Percentiles rank a stretch among this genome's conserved stretches.
Evolutionary conservation across 2,888 invertebrate species (phyloP).

Genomic region (Leptothorax acervorum): DNA sequence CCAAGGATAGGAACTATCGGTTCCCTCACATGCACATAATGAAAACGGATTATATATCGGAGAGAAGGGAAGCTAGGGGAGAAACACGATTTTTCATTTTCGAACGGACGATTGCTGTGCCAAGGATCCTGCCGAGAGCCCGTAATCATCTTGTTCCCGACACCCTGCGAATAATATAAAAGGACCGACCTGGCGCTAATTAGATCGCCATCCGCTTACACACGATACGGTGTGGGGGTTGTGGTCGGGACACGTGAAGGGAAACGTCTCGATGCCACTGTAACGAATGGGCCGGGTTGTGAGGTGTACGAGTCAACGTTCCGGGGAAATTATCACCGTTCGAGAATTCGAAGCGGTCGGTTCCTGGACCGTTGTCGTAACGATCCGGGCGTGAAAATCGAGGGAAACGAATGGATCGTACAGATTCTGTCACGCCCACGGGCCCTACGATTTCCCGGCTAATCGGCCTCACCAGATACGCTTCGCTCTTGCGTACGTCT

Average conservation of each 20-base stretch:
- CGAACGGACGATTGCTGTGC: slow-evolving; percentile 58
- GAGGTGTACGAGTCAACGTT: slow-evolving; percentile 46
- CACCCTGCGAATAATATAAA: slow-evolving; percentile 79
- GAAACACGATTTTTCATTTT: slow-evolving; percentile 67
- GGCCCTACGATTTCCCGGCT: slow-evolving; percentile 58
- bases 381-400: slow-evolving; percentile 61
- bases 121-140: slow-evolving; percentile 45
- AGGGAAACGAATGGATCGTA: slow-evolving; percentile 54
- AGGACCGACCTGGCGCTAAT: slow-evolving; percentile 82
- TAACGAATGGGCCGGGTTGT: slow-evolving; percentile 56
- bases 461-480: slow-evolving; percentile 50
- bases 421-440: slow-evolving; percentile 60
- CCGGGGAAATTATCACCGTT: slow-evolving; percentile 51
- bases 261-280: slow-evolving; percentile 50
- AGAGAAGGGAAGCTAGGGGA: not conserved
- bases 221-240: slow-evolving; percentile 40
- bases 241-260: slow-evolving; percentile 13
- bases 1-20: not conserved
- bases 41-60: not conserved
- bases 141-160: slow-evolving; percentile 82
- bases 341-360: slow-evolving; percentile 40
- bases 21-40: slow-evolving; percentile 25
- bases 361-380: slow-evolving; percentile 25
- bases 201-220: slow-evolving; percentile 68
- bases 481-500: not conserved